Percentiles rank a stretch among this genome's conserved stretches.
These are phyloP conservation scores for Clinocottus analis DNA, from an alignment of 2,113 vertebrate genomes.

Conservation along the genomic window DNA sequence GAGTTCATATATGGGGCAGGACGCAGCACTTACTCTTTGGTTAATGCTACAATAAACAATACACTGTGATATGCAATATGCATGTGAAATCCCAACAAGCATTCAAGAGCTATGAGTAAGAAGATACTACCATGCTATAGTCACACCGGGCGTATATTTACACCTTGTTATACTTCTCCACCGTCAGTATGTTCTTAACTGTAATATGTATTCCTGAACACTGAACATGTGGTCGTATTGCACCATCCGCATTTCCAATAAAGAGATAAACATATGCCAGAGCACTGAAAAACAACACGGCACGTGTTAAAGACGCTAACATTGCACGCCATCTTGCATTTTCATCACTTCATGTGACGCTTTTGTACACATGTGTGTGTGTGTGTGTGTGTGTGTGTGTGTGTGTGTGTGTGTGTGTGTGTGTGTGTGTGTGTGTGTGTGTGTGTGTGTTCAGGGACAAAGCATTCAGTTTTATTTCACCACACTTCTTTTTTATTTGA, in stretches of 20 bases:
- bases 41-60: slow-evolving; percentile 43
- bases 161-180: neutral
- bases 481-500: slow-evolving; percentile 37
- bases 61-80: slow-evolving; percentile 30
- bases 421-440: slow-evolving; percentile 46
- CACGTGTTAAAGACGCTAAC: slow-evolving; percentile 64
- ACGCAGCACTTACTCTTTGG: slow-evolving; percentile 5
- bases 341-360: slow-evolving; percentile 62
- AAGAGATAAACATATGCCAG: slow-evolving; percentile 30
- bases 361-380: slow-evolving; percentile 44
- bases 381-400: slow-evolving; percentile 47
- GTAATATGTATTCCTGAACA: slow-evolving; percentile 10
- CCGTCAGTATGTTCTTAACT: slow-evolving; percentile 5
- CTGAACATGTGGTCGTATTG: slow-evolving; percentile 24
- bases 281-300: slow-evolving; percentile 29
- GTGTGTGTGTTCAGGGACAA: slow-evolving; percentile 57
- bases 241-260: neutral
- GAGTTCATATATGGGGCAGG: slow-evolving; percentile 34
- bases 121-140: neutral
- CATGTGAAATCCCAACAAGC: slow-evolving; percentile 32
- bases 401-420: slow-evolving; percentile 47
- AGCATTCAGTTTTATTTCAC: slow-evolving; percentile 66
- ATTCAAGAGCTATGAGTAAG: slow-evolving; percentile 36
- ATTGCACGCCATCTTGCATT: slow-evolving; percentile 72
- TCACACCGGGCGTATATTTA: slow-evolving; percentile 19